A percentile compares a stretch with the other conserved stretches of the same genome.
These are phyloP conservation scores for Armadillidium nasatum DNA, from an alignment of 1,140 invertebrate species.

Conservation along the genomic window DNA sequence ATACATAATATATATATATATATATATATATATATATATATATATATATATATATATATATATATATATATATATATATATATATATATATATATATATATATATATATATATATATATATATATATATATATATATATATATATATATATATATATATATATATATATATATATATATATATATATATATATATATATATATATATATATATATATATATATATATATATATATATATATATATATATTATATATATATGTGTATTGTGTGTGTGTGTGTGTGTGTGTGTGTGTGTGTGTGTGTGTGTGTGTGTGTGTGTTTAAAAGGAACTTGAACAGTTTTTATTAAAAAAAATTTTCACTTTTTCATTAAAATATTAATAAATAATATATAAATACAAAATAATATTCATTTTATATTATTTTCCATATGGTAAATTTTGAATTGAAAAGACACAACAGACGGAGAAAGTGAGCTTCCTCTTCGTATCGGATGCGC, in stretches of 20 bases:
- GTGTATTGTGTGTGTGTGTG: no score
- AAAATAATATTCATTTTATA: no score
- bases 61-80: slow-evolving; percentile 7
- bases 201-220: not conserved
- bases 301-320: no score
- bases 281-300: no score
- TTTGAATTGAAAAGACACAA: no score
- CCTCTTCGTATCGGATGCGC: no score
- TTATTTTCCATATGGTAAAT: no score
- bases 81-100: not conserved
- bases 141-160: not conserved
- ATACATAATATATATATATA: not conserved
- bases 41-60: slow-evolving; percentile 7
- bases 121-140: not conserved
- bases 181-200: slow-evolving; percentile 1
- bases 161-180: slow-evolving; percentile 1
- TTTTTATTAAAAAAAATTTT: no score
- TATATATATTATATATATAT: not conserved
- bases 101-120: not conserved
- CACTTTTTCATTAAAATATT: no score
- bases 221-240: slow-evolving; percentile 7
- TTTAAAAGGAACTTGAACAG: no score
- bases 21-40: not conserved
- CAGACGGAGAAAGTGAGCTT: no score
- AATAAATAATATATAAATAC: no score